Percentiles rank a stretch among this genome's conserved stretches.
phyloP scores from a whole-genome alignment of 2,113 vertebrate genomes.

The Sturnira hondurensis region DNA sequence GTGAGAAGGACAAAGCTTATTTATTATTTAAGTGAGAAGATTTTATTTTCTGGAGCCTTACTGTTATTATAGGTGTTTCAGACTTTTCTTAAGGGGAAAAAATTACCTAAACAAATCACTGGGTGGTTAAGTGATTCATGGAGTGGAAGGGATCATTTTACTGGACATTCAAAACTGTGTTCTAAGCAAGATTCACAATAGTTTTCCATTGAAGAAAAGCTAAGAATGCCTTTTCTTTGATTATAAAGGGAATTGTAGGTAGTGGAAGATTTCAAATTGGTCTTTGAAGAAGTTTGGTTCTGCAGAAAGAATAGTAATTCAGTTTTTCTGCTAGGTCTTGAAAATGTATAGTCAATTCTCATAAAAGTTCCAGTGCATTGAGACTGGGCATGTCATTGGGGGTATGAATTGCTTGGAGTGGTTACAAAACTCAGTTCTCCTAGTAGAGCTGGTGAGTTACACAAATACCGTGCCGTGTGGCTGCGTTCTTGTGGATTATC shows the following conservation, averaged over 20 bases:
- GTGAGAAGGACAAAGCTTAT: background rate
- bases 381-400: background rate
- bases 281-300: background rate
- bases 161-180: background rate
- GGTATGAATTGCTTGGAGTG: background rate
- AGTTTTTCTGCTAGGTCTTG: background rate
- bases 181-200: background rate
- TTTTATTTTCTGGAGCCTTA: background rate
- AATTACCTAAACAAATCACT: background rate
- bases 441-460: background rate
- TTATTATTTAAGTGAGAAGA: background rate
- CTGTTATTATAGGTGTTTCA: background rate
- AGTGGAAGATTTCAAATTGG: background rate
- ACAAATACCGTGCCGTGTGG: background rate
- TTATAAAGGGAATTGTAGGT: background rate
- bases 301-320: background rate
- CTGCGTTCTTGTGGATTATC: background rate
- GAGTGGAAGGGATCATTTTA: background rate
- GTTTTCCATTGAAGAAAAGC: background rate
- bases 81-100: background rate
- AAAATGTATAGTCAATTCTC: background rate
- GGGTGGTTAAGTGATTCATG: background rate
- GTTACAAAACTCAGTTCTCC: background rate
- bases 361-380: background rate
- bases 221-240: background rate